phyloP scores from a whole-genome alignment of 2,797 vertebrate species.

The Mus spretus region DNA sequence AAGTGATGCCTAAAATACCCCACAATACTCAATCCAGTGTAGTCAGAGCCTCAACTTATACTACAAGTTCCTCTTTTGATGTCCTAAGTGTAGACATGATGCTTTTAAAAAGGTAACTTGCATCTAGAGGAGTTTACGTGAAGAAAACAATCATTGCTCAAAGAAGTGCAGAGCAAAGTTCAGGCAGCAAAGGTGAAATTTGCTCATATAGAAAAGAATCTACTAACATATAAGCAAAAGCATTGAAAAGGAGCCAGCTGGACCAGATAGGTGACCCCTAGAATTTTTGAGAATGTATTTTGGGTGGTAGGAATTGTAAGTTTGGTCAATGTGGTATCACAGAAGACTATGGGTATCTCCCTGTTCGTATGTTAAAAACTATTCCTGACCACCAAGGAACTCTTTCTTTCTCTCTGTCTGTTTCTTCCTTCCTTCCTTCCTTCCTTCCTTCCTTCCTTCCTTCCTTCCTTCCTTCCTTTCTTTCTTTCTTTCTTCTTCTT shows the following conservation, averaged over 20 bases:
- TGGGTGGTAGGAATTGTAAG: neutral
- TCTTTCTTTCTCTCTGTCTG: too few relatives aligned
- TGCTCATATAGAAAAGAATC: neutral
- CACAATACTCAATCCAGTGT: neutral
- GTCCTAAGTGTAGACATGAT: neutral
- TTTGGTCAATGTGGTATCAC: neutral
- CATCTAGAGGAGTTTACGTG: neutral
- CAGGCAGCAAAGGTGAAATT: neutral
- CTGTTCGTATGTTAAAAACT: constrained; percentile 1
- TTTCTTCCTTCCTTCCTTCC: too few relatives aligned
- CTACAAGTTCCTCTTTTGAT: neutral
- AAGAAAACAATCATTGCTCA: constrained; percentile 15
- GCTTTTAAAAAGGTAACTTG: constrained; percentile 19
- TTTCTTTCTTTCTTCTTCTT: too few relatives aligned
- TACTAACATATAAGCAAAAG: neutral
- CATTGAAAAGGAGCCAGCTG: neutral
- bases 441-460: too few relatives aligned
- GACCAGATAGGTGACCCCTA: neutral
- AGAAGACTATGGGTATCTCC: neutral
- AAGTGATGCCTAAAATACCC: neutral
- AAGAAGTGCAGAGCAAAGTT: neutral
- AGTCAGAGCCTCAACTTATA: neutral
- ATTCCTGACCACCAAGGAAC: neutral
- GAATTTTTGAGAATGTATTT: neutral
- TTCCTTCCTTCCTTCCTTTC: too few relatives aligned